Conservation (phyloP, 2,888 invertebrate species). For the Zhuqinia jingwanae region DNA sequence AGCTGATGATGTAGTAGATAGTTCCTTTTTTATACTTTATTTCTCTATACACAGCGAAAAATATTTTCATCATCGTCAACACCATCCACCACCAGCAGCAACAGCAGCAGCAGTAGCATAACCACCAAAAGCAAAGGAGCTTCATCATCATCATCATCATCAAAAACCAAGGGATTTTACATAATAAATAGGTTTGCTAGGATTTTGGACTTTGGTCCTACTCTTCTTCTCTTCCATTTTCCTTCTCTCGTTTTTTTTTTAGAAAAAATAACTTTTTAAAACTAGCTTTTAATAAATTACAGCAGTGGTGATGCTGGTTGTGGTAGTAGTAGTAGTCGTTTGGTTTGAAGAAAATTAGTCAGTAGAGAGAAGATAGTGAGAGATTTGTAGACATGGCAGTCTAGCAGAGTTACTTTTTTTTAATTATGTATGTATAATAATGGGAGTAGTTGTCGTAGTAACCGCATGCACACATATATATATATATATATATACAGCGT, state of each 20-base stretch:
- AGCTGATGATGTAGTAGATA: no score
- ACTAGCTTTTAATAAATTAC: conserved; percentile 37
- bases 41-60: neutral
- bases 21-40: neutral
- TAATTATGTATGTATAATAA: neutral
- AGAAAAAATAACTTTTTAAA: conserved; percentile 14
- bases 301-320: neutral
- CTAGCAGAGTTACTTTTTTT: neutral
- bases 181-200: conserved; percentile 23
- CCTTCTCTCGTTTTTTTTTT: neutral
- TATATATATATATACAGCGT: no score
- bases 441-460: neutral
- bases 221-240: neutral
- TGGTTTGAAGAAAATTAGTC: neutral
- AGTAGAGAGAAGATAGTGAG: neutral
- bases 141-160: neutral
- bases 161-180: neutral
- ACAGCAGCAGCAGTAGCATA: neutral
- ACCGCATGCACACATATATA: no score
- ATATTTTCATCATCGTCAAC: no score
- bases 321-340: neutral
- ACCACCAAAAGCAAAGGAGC: neutral
- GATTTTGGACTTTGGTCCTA: conserved; percentile 7
- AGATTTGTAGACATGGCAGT: neutral
- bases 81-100: no score